Base-by-base conservation (phyloP, 2,888 invertebrate species). In the Ptychoptera albimana region DNA sequence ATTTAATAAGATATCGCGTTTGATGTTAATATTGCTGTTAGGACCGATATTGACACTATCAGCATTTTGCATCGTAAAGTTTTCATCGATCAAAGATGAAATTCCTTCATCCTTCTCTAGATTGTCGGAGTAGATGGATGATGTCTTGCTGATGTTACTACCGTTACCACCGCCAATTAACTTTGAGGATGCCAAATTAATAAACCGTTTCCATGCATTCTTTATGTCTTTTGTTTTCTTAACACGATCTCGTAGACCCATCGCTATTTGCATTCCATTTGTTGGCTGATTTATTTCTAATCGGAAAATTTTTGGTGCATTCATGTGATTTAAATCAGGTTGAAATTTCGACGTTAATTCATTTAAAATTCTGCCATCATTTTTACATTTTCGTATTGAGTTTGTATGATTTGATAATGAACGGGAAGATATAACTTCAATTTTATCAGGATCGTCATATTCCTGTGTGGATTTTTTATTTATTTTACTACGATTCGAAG, bases 181-280 rank as follows among this genome's bases (percentile, higher is more conserved):
- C 48, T 64, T 65, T 2, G 63, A 61, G 7, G 65, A 60, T 2
- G 66, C 66, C 56, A 62, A 59, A 15, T 61, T 64, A 2, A 66
- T 61, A 34, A 66, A 65, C 34, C 63, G 63, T 36, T 60, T 61
- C 66, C 66, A 66, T 2, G 66, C 65, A 44, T 66, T 65, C 52
- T 65, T 66, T 23, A 66, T 53, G 50, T 66, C 66, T 50, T 66
- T 66, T 5, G 66, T 60, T 47, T 66, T 65, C 48, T 66, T 66
- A 32, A 61, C 61, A 1, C 63, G 61, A 55, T 65, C 64, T 48
- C 62, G 63, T 0, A 65, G 49, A 0, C 64, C 64, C 50, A 65
- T 60, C 37, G 65, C 65, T 30, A 65, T 65, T 51, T 65, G 64
- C 65, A 65, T 65, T 38, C 65, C 65, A 43, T 61, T 59, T 2